phyloP scores from a whole-genome alignment of 1,140 invertebrate genomes.

The Caerostris extrusa region DNA sequence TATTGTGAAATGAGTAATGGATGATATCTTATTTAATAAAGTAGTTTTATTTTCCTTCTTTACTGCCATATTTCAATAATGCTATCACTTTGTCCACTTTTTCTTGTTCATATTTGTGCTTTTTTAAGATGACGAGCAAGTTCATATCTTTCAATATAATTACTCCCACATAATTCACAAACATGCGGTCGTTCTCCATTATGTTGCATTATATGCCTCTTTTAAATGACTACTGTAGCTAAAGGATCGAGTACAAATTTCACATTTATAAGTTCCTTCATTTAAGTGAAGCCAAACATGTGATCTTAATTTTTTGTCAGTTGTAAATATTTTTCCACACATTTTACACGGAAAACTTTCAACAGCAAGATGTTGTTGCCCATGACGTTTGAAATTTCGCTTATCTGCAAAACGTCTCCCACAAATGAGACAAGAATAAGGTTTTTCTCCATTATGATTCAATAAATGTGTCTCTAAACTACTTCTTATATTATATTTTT shows the following conservation, averaged over 20 bases:
- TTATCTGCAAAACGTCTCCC: neutral
- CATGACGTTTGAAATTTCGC: conserved; percentile 14
- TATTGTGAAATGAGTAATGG: too few species aligned
- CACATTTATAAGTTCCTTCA: conserved; percentile 47
- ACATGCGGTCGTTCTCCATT: neutral
- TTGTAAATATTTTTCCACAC: neutral
- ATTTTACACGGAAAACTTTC: conserved; percentile 24
- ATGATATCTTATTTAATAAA: too few species aligned
- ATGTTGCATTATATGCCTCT: conserved; percentile 5
- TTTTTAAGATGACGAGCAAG: neutral
- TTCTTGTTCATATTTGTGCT: neutral
- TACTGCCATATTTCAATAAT: neutral
- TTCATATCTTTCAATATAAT: conserved; percentile 2
- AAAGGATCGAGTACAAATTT: neutral
- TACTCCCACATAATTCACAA: neutral
- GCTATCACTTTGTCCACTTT: neutral
- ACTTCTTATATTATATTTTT: neutral
- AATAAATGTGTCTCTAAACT: neutral
- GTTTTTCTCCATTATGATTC: conserved; percentile 24
- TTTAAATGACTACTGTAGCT: conserved; percentile 39
- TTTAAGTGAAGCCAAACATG: conserved; percentile 10
- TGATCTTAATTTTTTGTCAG: neutral
- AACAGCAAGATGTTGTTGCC: neutral
- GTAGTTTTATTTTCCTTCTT: neutral
- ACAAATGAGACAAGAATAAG: conserved; percentile 9